These are phyloP conservation scores for Steatocranus sp. DNA, from an alignment of 2,797 vertebrate species.

Conservation along the genomic window DNA sequence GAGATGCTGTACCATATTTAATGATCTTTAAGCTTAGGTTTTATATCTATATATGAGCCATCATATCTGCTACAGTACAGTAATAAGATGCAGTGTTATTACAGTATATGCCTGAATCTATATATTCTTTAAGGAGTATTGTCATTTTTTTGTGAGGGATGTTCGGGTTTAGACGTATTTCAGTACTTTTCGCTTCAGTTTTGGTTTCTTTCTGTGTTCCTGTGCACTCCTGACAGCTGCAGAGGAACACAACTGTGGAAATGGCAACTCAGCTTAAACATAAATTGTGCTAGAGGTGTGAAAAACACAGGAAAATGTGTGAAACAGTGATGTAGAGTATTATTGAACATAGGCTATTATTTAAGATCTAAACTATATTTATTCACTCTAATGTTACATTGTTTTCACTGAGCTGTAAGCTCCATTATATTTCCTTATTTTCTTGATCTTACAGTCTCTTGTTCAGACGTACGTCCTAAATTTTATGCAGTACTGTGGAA, in stretches of 20 bases:
- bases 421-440: not conserved
- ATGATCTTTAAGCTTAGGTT: slow-evolving; percentile 5
- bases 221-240: not conserved
- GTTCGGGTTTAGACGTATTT: slow-evolving; percentile 11
- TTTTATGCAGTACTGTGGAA: not conserved
- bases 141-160: slow-evolving; percentile 27
- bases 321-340: not conserved
- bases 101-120: slow-evolving; percentile 26
- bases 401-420: slow-evolving; percentile 25
- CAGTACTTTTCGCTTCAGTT: not conserved
- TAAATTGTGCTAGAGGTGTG: not conserved
- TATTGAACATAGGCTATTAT: not conserved
- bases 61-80: slow-evolving; percentile 26
- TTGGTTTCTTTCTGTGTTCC: not conserved
- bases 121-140: slow-evolving; percentile 43
- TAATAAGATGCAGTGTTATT: slow-evolving; percentile 33
- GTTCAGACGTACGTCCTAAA: not conserved
- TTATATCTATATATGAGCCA: slow-evolving; percentile 28
- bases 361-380: not conserved
- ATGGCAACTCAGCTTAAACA: not conserved
- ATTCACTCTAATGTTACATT: slow-evolving; percentile 3
- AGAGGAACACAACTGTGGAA: not conserved
- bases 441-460: slow-evolving; percentile 1
- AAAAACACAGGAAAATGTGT: not conserved
- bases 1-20: not conserved